Evolutionary conservation across 2,888 invertebrate genomes (phyloP).

Genomic region (Congeria kusceri): DNA sequence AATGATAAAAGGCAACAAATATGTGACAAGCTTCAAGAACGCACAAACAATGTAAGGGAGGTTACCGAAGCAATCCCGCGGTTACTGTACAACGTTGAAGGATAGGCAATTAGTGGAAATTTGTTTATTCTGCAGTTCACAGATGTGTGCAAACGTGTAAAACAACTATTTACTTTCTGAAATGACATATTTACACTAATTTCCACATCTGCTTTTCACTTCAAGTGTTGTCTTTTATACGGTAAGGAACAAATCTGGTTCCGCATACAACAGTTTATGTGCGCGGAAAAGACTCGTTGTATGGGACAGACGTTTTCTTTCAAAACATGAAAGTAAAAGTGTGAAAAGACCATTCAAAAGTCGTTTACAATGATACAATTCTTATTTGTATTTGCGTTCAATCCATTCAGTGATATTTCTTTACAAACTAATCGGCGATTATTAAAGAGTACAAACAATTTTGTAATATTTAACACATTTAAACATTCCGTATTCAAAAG

Average conservation of each 20-base stretch:
- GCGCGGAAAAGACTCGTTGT: no score
- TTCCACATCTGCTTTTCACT: conserved; percentile 12
- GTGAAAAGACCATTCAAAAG: neutral
- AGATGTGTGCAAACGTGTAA: conserved; percentile 10
- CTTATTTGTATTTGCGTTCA: neutral
- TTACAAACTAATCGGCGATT: neutral
- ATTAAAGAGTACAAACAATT: neutral
- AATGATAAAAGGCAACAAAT: no score
- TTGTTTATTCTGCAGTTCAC: conserved; percentile 20
- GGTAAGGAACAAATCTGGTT: neutral
- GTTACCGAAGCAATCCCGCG: neutral
- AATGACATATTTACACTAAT: conserved; percentile 29
- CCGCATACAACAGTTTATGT: no score
- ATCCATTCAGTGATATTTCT: neutral
- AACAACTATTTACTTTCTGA: conserved; percentile 30
- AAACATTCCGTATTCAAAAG: no score
- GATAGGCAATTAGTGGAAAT: conserved; percentile 11
- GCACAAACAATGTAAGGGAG: neutral
- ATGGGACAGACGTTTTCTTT: neutral
- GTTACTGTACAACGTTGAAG: no score
- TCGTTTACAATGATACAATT: conserved; percentile 5
- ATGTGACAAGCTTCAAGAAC: no score
- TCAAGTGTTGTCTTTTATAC: neutral
- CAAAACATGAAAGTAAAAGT: neutral
- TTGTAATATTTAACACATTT: conserved; percentile 1